Evolutionary conservation across 2,888 invertebrate species (phyloP), one percentile per base, ranked within the genome.

Genomic region (Synergus laeviventris): DNA sequence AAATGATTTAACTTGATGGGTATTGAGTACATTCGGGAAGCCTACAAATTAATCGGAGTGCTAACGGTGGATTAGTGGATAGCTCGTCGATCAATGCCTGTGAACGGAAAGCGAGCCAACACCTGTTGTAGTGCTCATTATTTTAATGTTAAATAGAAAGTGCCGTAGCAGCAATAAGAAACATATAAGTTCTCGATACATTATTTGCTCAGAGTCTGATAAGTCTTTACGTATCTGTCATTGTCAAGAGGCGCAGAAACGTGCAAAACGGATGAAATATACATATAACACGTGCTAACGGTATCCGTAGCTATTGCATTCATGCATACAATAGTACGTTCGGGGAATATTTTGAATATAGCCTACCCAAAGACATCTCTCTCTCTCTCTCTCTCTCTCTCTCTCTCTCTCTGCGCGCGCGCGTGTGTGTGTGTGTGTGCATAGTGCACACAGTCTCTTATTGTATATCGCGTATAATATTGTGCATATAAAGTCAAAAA

Each of bases 51-150:
- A 49, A 70, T 70, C 12, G 1, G 45, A 70, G 11, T 70, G 70
- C 49, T 49, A 66, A 66, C 11, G 42, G 8, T 66, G 24, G 45
- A 31, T 66, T 66, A 49, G 70, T 49, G 45, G 24, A 49, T 45
- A 49, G n/a, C 45, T 45, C 31, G 70, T 70, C 70, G 70, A 70
- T 70, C 70, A 70, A 45, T 45, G 66, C 42, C 70, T n/a, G 70
- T 49, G 49, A 70, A 70, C n/a, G 7, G 49, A 70, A 66, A 70
- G 31, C 70, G 49, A 49, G 45, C 31, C 31, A 70, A 70, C 70
- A 70, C 70, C 49, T 18, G 70, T 70, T 49, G 70, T 49, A 21
- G 42, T 31, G 18, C 45, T 31, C 31, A 70, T 70, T 70, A 49
- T 49, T 70, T 70, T 49, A 70, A 49, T 70, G 31, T 24, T 49